Evolutionary conservation across 2,113 vertebrate species (phyloP), one percentile per base, ranked within the genome.

Genomic region (Neolamprologus brichardi): DNA sequence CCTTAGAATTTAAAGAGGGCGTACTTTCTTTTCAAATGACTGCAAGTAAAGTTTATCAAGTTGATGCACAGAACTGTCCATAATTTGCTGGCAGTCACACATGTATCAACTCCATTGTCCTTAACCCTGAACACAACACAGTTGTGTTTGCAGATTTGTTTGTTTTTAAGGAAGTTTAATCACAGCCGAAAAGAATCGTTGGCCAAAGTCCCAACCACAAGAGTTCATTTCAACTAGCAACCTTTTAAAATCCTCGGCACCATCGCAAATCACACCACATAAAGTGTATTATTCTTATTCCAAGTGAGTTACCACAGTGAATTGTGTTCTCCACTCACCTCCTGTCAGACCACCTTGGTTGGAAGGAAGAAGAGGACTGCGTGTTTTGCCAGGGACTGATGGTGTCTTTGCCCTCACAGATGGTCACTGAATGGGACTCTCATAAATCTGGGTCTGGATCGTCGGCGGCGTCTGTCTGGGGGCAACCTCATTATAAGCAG

Each of bases 381-480:
- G 46, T 18, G 18, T 88, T 89, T 94, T 95, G 81, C 91, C 92
- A 88, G 83, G 64, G 54, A 94, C 95, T 94, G 92, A 94, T 93
- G 92, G 82, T 94, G 92, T 96, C 93, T 96, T 88, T 97, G 91
- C 89, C 91, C 96, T 92, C 14, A 89, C 92, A 99, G 98, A 97
- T 99, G 98, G 98, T 98, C 97, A 94, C 90, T 98, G 95, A 99
- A 99, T 64, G 98, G 98, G 60, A 98, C 97, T 81, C 95, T 96
- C 83, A 97, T 99, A 81, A 98, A 99, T 95, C 88, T 97, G 60
- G 94, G 95, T 83, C 94, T 96, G 96, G 98, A 99, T 97, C 97
- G 96, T 44, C 98, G 96, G 89, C 97, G 98, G 94, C 97, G 97
- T 87, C 81, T 98, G 91, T 96, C 98, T 81, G 98, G 97, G 93